Base-by-base conservation (phyloP, 1,140 invertebrate species). In the Telenomus remus region DNA sequence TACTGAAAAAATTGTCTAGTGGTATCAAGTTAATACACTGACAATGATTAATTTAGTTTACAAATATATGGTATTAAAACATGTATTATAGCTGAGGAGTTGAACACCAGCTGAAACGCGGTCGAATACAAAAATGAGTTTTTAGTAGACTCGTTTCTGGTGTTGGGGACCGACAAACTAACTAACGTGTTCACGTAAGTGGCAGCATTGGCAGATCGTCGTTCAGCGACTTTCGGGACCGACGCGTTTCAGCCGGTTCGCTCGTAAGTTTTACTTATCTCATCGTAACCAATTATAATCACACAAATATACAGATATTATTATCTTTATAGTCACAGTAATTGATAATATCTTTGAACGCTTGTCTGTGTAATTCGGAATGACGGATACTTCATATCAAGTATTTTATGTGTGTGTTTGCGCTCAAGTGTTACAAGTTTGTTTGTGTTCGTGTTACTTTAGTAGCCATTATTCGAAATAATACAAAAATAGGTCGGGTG, bases 271-370 rank as follows among this genome's bases (percentile, higher is more conserved):
- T 27, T 50, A 57, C 27, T 54, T 60, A 60, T 48, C 6, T 64
- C 14, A 9, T 59, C 56, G 46, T 73, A 73, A 66, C 60, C 69
- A 64, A 72, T 72, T 33, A 72, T 64, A 68, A 74, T 74, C 57
- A 68, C 71, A 74, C 63, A 74, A 68, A 74, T 63, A 27, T 27
- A 74, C 19, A 57, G 53, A 75, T 75, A 73, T 69, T 75, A 75
- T 69, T 75, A 75, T 75, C 64, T 56, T 57, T 75, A 75, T 50
- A 69, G 64, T 75, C 59, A 69, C 72, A 69, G 53, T 69, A 75
- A 75, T 68, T 68, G 53, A 69, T 75, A 75, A 69, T 64, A 75
- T 15, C 13, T 66, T 75, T 69, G 72, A 75, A 75, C 59, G 53
- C 46, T 63, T 69, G 57, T 75, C 42, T 75, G 72, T 63, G 53